These are phyloP conservation scores for Lagopus leucura DNA, from an alignment of 2,113 vertebrate species.

Conservation along the genomic window DNA sequence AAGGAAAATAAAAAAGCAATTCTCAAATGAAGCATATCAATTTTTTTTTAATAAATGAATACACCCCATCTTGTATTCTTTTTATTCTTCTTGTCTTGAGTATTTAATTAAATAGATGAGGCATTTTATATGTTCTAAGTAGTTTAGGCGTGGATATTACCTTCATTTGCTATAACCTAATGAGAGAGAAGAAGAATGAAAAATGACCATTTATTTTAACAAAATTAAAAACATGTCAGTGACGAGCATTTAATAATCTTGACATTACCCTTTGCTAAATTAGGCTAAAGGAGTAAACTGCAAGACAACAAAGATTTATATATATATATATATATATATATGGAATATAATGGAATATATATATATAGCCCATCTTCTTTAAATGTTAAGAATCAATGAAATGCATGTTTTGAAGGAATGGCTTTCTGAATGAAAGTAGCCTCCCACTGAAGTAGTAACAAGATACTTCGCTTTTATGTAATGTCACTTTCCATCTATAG, in stretches of 20 bases:
- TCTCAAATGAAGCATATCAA: neutral
- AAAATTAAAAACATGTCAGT: slow-evolving; percentile 49
- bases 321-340: neutral
- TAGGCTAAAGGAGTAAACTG: slow-evolving; percentile 30
- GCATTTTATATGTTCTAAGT: neutral
- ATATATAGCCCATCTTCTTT: neutral
- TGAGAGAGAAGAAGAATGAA: slow-evolving; percentile 37
- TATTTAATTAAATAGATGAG: slow-evolving; percentile 25
- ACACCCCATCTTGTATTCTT: neutral
- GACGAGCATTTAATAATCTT: slow-evolving; percentile 53
- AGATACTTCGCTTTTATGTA: neutral
- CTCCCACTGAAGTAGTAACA: slow-evolving; percentile 14
- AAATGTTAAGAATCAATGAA: neutral
- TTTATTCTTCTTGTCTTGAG: neutral
- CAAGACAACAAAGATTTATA: slow-evolving; percentile 17
- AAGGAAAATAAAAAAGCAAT: neutral
- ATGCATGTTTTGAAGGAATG: neutral
- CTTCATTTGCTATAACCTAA: slow-evolving; percentile 6
- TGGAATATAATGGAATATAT: neutral
- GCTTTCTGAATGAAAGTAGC: slow-evolving; percentile 1
- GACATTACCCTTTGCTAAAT: slow-evolving; percentile 22
- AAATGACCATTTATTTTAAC: slow-evolving; percentile 24
- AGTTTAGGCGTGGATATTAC: neutral
- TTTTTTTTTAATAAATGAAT: neutral
- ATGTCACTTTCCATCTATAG: neutral